Evolutionary conservation across 2,797 vertebrate genomes (phyloP).

Genomic region (Brachymystax lenok): DNA sequence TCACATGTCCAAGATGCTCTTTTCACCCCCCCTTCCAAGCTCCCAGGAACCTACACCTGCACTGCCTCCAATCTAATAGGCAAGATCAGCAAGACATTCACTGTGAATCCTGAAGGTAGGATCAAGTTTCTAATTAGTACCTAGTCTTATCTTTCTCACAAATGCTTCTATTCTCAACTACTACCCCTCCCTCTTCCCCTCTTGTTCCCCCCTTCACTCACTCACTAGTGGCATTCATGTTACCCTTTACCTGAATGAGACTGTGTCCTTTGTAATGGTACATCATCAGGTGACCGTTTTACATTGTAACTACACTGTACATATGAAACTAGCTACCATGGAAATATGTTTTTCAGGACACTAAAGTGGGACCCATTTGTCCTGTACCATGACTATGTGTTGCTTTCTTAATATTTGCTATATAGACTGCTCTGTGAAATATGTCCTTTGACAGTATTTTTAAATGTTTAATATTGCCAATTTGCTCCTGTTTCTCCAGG

Average conservation of each 20-base stretch:
- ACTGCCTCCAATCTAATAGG: conserved; percentile 46
- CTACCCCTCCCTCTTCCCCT: background rate
- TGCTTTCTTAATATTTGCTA: too few relatives aligned
- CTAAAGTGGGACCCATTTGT: too few relatives aligned
- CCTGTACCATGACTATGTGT: too few relatives aligned
- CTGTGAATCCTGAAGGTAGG: conserved; percentile 54
- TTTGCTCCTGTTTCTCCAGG: conserved; percentile 41
- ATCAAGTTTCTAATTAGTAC: background rate
- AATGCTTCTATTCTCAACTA: background rate
- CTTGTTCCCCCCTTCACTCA: background rate
- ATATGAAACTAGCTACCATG: background rate
- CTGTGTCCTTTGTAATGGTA: too few relatives aligned
- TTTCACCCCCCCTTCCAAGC: background rate
- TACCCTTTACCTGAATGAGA: background rate
- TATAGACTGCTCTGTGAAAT: background rate
- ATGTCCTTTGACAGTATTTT: background rate
- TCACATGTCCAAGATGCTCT: background rate
- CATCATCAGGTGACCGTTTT: too few relatives aligned
- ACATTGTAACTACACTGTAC: too few relatives aligned
- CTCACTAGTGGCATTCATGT: background rate
- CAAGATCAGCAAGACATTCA: conserved; percentile 49
- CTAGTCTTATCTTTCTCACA: background rate
- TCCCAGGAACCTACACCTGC: conserved; percentile 64
- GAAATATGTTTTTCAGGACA: background rate
- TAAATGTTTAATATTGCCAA: conserved; percentile 9